Base-by-base conservation (phyloP, 2,113 vertebrate genomes). In the Syngnathus scovelli region DNA sequence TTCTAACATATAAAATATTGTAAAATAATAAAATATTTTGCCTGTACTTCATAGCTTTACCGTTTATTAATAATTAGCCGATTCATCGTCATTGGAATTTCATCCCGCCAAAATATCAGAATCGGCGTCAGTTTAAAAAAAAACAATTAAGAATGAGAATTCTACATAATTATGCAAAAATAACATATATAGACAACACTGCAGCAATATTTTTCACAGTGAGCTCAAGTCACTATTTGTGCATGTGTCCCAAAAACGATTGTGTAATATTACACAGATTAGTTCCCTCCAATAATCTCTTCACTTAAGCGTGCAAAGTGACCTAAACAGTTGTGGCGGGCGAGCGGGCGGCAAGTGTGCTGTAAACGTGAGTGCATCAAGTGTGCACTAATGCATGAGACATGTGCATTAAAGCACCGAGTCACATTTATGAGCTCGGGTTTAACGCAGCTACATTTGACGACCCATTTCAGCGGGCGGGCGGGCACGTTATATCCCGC, bases 381-480 rank as follows among this genome's bases (percentile, higher is more conserved):
- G 52, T 51, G 63, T 36, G 68, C 36, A n/a, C 61, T 44, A 66
- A 58, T 36, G 41, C 36, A 75, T 51, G 48, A 43, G 18, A 61
- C 61, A 48, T 69, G 41, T 67, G 67, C 49, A 64, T 51, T 72
- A 69, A 72, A 69, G 60, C 67, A 55, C 49, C 52, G 15, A 38
- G 61, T 70, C 36, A 69, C 44, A 72, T 78, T 67, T 37, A 60
- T 21, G 41, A 67, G 61, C 70, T 72, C 60, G 59, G 49, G 9
- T 58, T 68, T 38, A 59, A 64, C 44, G 62, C 15, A 68, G 66
- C 7, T 54, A 33, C 67, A 68, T 69, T 61, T 70, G 61, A 21
- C 12, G 38, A 36, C 38, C 55, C 21, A 59, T 66, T 52, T 58
- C 37, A 51, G 59, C 21, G 59, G 52, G 72, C 58, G 44, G 60